These are phyloP conservation scores for Drosophila paranaensis DNA, from an alignment of 2,888 invertebrate species.

Conservation along the genomic window DNA sequence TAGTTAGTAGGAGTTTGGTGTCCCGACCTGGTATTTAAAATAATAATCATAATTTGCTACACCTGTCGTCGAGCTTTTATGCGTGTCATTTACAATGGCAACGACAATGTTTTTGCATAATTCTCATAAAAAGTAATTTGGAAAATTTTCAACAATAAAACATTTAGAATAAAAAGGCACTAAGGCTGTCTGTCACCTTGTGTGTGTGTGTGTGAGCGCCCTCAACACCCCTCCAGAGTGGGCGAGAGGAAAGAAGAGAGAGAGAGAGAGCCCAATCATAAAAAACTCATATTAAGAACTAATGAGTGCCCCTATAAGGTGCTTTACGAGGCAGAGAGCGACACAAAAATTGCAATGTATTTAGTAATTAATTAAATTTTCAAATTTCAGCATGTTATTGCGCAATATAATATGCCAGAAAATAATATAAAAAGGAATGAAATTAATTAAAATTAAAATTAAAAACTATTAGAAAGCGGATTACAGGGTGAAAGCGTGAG, in stretches of 20 bases:
- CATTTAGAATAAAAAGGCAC: slow-evolving; percentile 59
- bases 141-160: slow-evolving; percentile 64
- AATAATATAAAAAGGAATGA: too few relatives aligned
- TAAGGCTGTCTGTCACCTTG: slow-evolving; percentile 57
- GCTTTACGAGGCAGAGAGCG: neutral
- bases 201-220: too few relatives aligned
- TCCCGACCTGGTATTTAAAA: slow-evolving; percentile 54
- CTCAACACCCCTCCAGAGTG: too few relatives aligned
- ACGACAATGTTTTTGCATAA: slow-evolving; percentile 47
- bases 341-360: neutral
- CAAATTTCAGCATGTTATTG: neutral
- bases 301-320: slow-evolving; percentile 15
- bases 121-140: slow-evolving; percentile 70
- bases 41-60: slow-evolving; percentile 74
- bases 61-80: slow-evolving; percentile 67
- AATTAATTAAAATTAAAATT: neutral
- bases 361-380: neutral
- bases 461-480: too few relatives aligned
- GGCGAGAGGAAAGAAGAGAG: neutral
- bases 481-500: neutral
- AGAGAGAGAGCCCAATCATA: slow-evolving; percentile 19
- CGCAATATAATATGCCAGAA: neutral
- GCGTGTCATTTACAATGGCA: slow-evolving; percentile 35
- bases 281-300: slow-evolving; percentile 51
- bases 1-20: neutral